Percentiles rank a stretch among this genome's conserved stretches.
Evolutionary conservation across 1,140 invertebrate species (phyloP).

Genomic region (Ips typographus): DNA sequence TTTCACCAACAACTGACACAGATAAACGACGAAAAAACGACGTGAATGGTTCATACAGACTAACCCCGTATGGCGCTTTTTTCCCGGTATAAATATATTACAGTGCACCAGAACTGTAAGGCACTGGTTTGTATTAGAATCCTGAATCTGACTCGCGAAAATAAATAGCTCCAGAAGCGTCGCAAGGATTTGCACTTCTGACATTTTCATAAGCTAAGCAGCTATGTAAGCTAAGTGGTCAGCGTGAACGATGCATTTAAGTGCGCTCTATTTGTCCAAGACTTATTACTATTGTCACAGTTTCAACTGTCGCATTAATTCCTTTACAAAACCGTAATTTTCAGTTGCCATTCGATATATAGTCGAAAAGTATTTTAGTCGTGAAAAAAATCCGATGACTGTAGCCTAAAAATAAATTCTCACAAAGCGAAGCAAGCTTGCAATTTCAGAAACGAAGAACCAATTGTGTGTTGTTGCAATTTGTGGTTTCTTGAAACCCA

Average conservation of each 20-base stretch:
- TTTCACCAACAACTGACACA: conserved; percentile 16
- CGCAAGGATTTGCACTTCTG: conserved; percentile 34
- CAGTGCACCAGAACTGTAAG: conserved; percentile 22
- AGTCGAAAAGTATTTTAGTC: conserved; percentile 5
- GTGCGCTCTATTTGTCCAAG: conserved; percentile 32
- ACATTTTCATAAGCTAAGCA: conserved; percentile 32
- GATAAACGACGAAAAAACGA: conserved; percentile 31
- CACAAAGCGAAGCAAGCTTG: conserved; percentile 28
- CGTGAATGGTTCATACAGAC: conserved; percentile 25
- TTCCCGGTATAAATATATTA: conserved; percentile 29
- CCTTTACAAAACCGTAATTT: too few species aligned
- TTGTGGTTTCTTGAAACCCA: conserved; percentile 32
- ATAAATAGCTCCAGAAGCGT: conserved; percentile 25
- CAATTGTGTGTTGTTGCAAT: conserved; percentile 34
- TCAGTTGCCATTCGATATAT: background rate
- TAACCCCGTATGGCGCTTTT: conserved; percentile 26
- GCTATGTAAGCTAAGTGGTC: conserved; percentile 35
- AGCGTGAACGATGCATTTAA: conserved; percentile 33
- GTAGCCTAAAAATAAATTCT: conserved; percentile 30
- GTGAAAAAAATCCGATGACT: conserved; percentile 22
- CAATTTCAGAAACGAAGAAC: conserved; percentile 29
- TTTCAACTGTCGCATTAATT: background rate
- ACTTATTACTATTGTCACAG: conserved; percentile 27
- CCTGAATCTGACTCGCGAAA: conserved; percentile 31
- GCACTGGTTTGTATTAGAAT: conserved; percentile 33